phyloP scores from a whole-genome alignment of 2,888 invertebrate genomes.

The Arge pagana region DNA sequence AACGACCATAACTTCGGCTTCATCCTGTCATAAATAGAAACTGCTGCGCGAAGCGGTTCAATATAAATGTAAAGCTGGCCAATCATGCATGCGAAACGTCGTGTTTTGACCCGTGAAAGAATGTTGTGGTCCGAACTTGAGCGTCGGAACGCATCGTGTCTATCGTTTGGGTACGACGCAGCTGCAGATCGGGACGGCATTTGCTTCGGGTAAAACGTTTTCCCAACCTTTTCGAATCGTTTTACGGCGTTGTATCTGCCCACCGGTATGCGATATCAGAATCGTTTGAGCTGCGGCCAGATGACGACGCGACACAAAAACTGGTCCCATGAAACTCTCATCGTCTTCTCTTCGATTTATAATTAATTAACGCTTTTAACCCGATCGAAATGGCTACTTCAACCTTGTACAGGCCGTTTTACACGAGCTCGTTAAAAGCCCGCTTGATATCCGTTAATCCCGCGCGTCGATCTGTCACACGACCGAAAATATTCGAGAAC shows the following conservation, averaged over 20 bases:
- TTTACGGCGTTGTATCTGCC: background rate
- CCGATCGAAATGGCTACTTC: background rate
- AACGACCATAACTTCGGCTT: constrained; percentile 23
- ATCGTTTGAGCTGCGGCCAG: too few species aligned
- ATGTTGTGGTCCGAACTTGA: too few species aligned
- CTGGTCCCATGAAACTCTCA: constrained; percentile 11
- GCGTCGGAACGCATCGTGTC: too few species aligned
- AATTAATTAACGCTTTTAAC: constrained; percentile 11
- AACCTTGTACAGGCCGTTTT: constrained; percentile 5
- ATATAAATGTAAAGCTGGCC: constrained; percentile 34
- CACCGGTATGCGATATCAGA: too few species aligned
- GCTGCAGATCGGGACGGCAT: too few species aligned
- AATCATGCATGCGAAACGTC: constrained; percentile 3
- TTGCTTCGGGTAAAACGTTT: too few species aligned
- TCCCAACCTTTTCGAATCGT: background rate
- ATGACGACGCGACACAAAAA: too few species aligned
- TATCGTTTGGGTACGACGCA: too few species aligned
- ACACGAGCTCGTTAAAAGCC: constrained; percentile 16
- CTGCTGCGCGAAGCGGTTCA: constrained; percentile 26
- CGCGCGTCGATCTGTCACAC: constrained; percentile 1
- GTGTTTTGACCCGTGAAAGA: too few species aligned
- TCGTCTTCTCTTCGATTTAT: constrained; percentile 18
- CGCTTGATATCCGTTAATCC: constrained; percentile 5
- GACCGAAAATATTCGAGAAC: background rate
- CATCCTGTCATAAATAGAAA: constrained; percentile 30